Evolutionary conservation across 2,797 vertebrate genomes (phyloP), one percentile per base, ranked within the genome.

Genomic region (Halcyon smyrnensis): DNA sequence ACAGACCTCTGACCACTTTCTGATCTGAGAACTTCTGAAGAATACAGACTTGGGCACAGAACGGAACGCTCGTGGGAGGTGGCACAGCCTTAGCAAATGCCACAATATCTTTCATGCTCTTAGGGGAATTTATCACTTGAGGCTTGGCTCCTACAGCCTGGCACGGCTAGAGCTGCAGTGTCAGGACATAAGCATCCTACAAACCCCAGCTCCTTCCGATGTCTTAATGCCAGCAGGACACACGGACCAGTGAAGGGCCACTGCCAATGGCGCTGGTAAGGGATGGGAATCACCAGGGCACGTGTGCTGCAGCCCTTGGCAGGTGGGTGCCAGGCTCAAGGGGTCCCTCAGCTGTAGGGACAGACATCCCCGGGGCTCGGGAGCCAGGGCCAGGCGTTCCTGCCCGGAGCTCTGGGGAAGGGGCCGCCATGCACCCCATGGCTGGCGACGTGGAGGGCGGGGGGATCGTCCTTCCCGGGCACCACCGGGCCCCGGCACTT

Each of bases 131-230:
- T n/a, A 15, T 71, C 2, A 1, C 28, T 48, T 9, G 23, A 48
- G 36, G 24, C 32, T 82, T 15, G 71, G 60, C 68, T 76, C 48
- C 84, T 45, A 1, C 34, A 9, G 46, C 80, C 59, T 2, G 37
- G 37, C 28, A 24, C 1, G 5, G 71, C 73, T 39, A 11, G 21
- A 34, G 70, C 48, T 43, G 67, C 2, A 15, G 13, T 30, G 23
- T 25, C 46, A 23, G 74, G 67, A 36, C 53, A 12, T 0, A 4
- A 0, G 7, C 0, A 8, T 3, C 51, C 6, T 32, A 25, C 54
- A 21, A 32, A 43, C 17, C 1, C 3, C 57, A 30, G 60, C 65
- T 62, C 24, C 67, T 27, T 39, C 60, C 2, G 4, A 18, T 1
- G 9, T 3, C 67, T 14, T 13, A 24, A 17, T 4, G 1, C 7